Percentiles rank a stretch among this genome's conserved stretches.
These are phyloP conservation scores for Oncorhynchus kisutch DNA, from an alignment of 2,113 vertebrate genomes.

Conservation along the genomic window DNA sequence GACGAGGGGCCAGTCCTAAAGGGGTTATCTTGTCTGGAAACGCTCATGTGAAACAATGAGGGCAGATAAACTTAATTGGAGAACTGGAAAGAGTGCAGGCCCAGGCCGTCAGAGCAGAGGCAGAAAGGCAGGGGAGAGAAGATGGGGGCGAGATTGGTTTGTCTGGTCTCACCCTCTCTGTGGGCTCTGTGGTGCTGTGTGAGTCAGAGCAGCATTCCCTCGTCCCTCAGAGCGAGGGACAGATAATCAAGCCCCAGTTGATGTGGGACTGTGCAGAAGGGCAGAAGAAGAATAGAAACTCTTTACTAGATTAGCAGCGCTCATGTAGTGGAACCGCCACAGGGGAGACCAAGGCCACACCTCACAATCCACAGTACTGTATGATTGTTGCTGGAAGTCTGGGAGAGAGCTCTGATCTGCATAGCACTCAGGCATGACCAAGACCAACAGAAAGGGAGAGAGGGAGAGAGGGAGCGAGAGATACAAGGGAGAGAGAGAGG, in stretches of 20 bases:
- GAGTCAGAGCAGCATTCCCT: constrained; percentile 23
- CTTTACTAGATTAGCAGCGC: constrained; percentile 66
- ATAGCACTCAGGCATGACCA: constrained; percentile 32
- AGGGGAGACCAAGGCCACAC: constrained; percentile 47
- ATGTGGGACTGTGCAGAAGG: constrained; percentile 45
- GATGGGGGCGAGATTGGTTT: constrained; percentile 53
- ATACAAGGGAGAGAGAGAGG: not conserved
- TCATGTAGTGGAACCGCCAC: constrained; percentile 54
- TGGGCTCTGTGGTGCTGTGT: constrained; percentile 16
- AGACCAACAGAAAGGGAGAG: not conserved
- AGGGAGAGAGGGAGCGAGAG: not conserved
- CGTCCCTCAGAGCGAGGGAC: constrained; percentile 40
- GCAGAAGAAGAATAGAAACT: constrained; percentile 57
- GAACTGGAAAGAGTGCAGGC: constrained; percentile 31
- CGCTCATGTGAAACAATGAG: constrained; percentile 44
- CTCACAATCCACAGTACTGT: constrained; percentile 13
- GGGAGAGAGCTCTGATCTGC: constrained; percentile 49
- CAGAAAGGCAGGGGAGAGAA: constrained; percentile 21
- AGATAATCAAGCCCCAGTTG: constrained; percentile 63
- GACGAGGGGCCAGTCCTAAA: not conserved
- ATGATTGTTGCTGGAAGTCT: constrained; percentile 21
- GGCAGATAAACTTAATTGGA: constrained; percentile 58
- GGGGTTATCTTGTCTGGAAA: constrained; percentile 33
- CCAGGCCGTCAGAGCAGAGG: constrained; percentile 25
- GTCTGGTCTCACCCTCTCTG: constrained; percentile 42